A percentile compares a stretch with the other conserved stretches of the same genome.
Evolutionary conservation across 2,113 vertebrate species (phyloP).

Genomic region (Muntiacus muntjak): DNA sequence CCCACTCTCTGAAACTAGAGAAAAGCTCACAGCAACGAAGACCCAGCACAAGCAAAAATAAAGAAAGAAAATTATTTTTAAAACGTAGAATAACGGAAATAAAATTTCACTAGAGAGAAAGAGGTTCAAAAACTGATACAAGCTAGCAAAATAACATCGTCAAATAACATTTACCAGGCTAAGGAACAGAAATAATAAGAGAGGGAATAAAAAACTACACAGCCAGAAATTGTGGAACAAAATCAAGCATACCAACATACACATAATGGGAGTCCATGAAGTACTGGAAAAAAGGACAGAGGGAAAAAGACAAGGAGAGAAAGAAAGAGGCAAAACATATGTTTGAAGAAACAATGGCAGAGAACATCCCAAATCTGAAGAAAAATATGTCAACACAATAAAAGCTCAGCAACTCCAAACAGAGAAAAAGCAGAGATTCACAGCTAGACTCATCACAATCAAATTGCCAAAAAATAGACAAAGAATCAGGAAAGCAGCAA

Average conservation of each 20-base stretch:
- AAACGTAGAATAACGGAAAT: background rate
- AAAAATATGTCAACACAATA: background rate
- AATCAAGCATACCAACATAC: background rate
- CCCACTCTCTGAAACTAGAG: background rate
- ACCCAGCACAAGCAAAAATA: background rate
- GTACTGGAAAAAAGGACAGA: background rate
- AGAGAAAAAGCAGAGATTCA: background rate
- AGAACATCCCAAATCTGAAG: background rate
- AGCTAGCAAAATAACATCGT: background rate
- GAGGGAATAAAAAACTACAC: background rate
- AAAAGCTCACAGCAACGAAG: background rate
- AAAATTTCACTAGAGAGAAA: background rate
- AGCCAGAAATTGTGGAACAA: background rate
- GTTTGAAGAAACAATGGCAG: background rate
- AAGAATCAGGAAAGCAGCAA: background rate
- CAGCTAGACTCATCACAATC: background rate
- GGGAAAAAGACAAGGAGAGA: background rate
- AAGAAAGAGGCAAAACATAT: background rate
- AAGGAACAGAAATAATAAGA: background rate
- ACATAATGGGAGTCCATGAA: background rate
- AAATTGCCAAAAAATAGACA: background rate
- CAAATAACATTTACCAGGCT: background rate
- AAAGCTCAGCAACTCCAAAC: background rate
- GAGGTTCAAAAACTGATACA: background rate
- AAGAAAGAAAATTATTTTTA: background rate